Percentiles rank a stretch among this genome's conserved stretches.
Conservation (phyloP, 1,140 invertebrate species). For the Nasonia longicornis region DNA sequence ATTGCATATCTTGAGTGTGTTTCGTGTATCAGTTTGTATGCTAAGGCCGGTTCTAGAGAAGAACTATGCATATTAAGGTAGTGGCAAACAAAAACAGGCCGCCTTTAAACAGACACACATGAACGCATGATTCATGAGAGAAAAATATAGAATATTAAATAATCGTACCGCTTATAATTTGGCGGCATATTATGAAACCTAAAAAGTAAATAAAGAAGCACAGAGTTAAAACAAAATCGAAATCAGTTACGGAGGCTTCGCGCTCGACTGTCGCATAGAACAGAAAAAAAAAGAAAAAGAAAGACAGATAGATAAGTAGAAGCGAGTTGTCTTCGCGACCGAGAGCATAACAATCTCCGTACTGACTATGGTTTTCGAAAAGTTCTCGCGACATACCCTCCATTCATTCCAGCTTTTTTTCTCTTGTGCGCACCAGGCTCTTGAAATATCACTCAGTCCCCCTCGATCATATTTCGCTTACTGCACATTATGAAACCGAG, state of each 20-base stretch:
- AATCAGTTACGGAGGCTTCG: conserved; percentile 4
- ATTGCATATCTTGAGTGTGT: neutral
- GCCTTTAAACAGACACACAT: conserved; percentile 43
- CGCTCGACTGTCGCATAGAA: neutral
- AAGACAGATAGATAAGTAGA: neutral
- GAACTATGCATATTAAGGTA: neutral
- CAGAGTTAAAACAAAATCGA: conserved; percentile 59
- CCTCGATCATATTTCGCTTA: too few species aligned
- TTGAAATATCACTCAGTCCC: too few species aligned
- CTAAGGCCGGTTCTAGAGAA: conserved; percentile 6
- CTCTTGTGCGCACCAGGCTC: too few species aligned
- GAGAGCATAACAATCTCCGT: neutral
- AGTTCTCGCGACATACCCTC: too few species aligned
- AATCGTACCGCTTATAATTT: conserved; percentile 69
- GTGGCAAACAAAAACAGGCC: neutral
- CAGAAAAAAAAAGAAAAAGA: too few species aligned
- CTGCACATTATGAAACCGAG: too few species aligned
- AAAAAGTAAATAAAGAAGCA: conserved; percentile 66
- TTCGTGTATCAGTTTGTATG: neutral
- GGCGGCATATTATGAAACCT: conserved; percentile 69
- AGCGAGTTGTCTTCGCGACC: neutral
- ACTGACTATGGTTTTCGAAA: neutral
- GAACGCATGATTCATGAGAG: conserved; percentile 55
- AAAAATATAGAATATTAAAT: conserved; percentile 49
- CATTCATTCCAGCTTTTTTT: too few species aligned